These are phyloP conservation scores for Serranus cabrilla DNA, from an alignment of 2,797 vertebrate genomes.

Conservation along the genomic window DNA sequence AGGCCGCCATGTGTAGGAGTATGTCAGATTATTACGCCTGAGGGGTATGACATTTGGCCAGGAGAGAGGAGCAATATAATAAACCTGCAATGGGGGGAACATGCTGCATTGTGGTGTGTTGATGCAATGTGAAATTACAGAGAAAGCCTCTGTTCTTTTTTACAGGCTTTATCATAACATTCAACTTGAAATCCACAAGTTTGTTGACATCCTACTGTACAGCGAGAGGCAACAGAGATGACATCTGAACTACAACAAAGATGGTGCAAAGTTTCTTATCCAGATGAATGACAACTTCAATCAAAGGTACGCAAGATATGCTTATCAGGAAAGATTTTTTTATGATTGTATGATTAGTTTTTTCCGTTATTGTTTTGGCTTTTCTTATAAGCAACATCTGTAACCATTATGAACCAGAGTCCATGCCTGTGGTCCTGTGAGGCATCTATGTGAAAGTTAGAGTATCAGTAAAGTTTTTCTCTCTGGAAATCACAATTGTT, in stretches of 20 bases:
- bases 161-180: neutral
- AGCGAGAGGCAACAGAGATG: neutral
- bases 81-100: neutral
- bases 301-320: neutral
- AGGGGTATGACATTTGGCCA: constrained; percentile 13
- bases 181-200: neutral
- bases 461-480: too few species aligned
- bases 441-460: too few species aligned
- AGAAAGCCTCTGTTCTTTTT: neutral
- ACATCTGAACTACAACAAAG: neutral
- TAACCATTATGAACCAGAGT: neutral
- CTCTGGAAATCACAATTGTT: too few species aligned
- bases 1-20: neutral
- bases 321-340: too few species aligned
- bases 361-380: neutral
- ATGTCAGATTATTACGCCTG: constrained; percentile 23
- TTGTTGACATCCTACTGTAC: neutral
- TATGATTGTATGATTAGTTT: neutral
- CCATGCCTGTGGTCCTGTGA: neutral
- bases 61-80: neutral
- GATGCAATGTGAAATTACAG: neutral
- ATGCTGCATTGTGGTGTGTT: neutral
- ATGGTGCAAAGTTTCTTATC: neutral
- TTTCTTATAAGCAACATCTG: too few species aligned
- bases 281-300: neutral